These are phyloP conservation scores for Tryphoninae sp. DNA, from an alignment of 2,888 invertebrate genomes.

Conservation along the genomic window DNA sequence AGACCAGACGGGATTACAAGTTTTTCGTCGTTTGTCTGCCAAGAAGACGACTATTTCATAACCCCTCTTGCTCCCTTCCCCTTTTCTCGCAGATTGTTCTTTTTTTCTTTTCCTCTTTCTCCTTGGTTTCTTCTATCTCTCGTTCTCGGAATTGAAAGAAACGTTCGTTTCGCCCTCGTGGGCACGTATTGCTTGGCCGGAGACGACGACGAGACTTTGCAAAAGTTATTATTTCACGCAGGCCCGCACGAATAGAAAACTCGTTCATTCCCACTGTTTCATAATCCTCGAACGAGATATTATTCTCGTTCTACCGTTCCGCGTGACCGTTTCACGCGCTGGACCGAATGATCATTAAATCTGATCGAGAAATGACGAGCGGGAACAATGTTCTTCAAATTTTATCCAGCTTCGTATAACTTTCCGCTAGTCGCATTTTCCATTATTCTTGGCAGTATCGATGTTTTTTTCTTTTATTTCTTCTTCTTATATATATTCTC, in stretches of 20 bases:
- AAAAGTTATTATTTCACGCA: slow-evolving; percentile 73
- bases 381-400: neutral
- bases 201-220: slow-evolving; percentile 55
- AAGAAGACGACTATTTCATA: slow-evolving; percentile 72
- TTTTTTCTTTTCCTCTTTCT: slow-evolving; percentile 36
- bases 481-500: too few relatives aligned
- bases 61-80: slow-evolving; percentile 66
- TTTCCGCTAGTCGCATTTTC: neutral
- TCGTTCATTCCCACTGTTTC: slow-evolving; percentile 19
- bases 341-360: slow-evolving; percentile 1
- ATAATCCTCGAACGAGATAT: slow-evolving; percentile 25
- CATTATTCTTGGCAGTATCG: slow-evolving; percentile 1
- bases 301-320: slow-evolving; percentile 62
- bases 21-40: slow-evolving; percentile 74
- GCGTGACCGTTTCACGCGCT: neutral
- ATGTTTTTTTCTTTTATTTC: neutral
- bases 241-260: slow-evolving; percentile 45
- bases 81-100: neutral
- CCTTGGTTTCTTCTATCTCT: slow-evolving; percentile 44
- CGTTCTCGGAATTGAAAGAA: slow-evolving; percentile 31
- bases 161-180: slow-evolving; percentile 58
- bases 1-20: slow-evolving; percentile 73
- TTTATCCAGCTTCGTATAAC: neutral
- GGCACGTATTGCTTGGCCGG: slow-evolving; percentile 3
- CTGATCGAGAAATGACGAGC: neutral